Evolutionary conservation across 2,797 vertebrate species (phyloP).

Genomic region (Sebastes umbrosus): DNA sequence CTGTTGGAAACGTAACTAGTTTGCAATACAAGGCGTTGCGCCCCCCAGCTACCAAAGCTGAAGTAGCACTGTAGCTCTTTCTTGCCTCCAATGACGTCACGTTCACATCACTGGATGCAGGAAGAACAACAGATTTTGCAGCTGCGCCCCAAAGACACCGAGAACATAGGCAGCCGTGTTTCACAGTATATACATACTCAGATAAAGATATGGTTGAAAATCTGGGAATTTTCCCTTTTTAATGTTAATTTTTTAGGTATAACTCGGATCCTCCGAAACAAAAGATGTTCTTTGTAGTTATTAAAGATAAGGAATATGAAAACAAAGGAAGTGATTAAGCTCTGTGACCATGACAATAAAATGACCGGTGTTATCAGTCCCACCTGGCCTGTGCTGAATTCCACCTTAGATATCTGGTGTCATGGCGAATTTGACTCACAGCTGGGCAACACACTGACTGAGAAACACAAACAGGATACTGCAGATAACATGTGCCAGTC

Average conservation of each 20-base stretch:
- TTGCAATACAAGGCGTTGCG: not conserved
- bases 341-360: not conserved
- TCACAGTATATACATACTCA: not conserved
- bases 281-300: not conserved
- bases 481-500: slow-evolving; percentile 9
- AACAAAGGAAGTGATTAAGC: not conserved
- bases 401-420: slow-evolving; percentile 7
- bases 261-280: not conserved
- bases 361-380: not conserved
- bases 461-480: slow-evolving; percentile 8
- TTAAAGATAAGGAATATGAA: slow-evolving; percentile 2
- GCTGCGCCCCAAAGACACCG: not conserved
- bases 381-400: slow-evolving; percentile 11
- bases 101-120: not conserved
- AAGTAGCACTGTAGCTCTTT: not conserved
- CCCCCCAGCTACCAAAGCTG: not conserved
- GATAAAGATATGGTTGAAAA: not conserved
- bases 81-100: not conserved
- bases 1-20: not conserved
- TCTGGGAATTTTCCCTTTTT: not conserved
- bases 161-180: not conserved
- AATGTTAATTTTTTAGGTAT: not conserved
- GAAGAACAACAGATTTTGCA: not conserved
- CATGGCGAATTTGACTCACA: slow-evolving; percentile 23
- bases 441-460: slow-evolving; percentile 14